Evolutionary conservation across 2,888 invertebrate genomes (phyloP).

Genomic region (Toxonevra muliebris): DNA sequence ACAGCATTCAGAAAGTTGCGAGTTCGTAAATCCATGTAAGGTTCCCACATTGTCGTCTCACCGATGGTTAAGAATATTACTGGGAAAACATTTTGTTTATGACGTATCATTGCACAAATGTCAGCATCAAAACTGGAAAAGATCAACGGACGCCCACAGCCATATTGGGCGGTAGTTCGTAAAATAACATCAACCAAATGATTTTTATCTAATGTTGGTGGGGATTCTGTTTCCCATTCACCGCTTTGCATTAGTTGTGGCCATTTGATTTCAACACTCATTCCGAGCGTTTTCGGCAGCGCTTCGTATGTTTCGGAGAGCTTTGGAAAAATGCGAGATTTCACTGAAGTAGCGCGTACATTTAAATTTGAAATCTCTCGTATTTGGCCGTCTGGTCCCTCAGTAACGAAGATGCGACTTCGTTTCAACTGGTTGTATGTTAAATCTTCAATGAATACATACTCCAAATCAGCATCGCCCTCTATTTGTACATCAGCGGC

Average conservation of each 20-base stretch:
- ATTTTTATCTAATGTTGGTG: constrained; percentile 86
- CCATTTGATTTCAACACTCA: constrained; percentile 97
- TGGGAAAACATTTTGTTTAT: constrained; percentile 96
- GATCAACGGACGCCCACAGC: constrained; percentile 83
- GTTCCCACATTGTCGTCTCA: constrained; percentile 63
- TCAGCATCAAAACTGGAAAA: constrained; percentile 97
- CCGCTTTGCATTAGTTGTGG: constrained; percentile 88
- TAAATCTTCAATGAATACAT: constrained; percentile 91
- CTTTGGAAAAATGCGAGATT: constrained; percentile 89
- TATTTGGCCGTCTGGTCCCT: constrained; percentile 69
- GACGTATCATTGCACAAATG: constrained; percentile 88
- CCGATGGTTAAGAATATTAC: constrained; percentile 79
- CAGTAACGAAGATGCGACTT: constrained; percentile 82
- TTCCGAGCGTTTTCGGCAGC: constrained; percentile 85
- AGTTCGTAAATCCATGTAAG: constrained; percentile 85
- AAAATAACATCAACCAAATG: constrained; percentile 85
- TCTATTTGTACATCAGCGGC: constrained; percentile 72
- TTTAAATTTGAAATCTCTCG: constrained; percentile 75
- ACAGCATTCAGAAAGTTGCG: constrained; percentile 81
- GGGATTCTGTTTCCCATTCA: constrained; percentile 74
- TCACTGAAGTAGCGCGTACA: constrained; percentile 71
- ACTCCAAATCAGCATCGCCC: constrained; percentile 81
- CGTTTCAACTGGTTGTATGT: constrained; percentile 87
- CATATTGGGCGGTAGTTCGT: constrained; percentile 80
- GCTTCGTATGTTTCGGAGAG: constrained; percentile 80